These are phyloP conservation scores for Ectemnius lituratus DNA, from an alignment of 2,888 invertebrate species.

Conservation along the genomic window DNA sequence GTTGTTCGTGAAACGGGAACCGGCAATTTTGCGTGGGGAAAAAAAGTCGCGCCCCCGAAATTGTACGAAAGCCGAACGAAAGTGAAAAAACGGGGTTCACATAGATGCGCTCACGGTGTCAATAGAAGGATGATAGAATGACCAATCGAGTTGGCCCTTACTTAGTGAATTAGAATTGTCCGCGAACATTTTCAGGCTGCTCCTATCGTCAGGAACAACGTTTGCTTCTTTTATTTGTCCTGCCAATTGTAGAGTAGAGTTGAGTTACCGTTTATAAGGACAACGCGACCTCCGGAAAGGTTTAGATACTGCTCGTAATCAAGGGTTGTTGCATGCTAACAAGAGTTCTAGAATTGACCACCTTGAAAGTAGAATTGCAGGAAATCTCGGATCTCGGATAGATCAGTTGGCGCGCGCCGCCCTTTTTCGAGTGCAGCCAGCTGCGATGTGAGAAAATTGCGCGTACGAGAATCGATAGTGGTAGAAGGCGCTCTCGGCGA, in stretches of 20 bases:
- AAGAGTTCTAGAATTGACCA: too few relatives aligned
- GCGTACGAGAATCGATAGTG: slow-evolving; percentile 47
- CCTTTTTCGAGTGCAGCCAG: slow-evolving; percentile 33
- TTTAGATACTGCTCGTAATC: too few relatives aligned
- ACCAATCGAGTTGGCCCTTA: slow-evolving; percentile 9
- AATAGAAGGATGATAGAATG: slow-evolving; percentile 1
- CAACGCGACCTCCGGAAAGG: too few relatives aligned
- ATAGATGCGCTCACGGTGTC: slow-evolving; percentile 33
- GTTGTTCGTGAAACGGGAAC: not conserved
- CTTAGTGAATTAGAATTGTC: not conserved
- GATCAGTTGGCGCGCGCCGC: slow-evolving; percentile 16
- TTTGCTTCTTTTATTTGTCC: not conserved
- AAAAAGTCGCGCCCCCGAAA: slow-evolving; percentile 30
- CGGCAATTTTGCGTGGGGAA: slow-evolving; percentile 31
- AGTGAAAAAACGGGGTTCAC: slow-evolving; percentile 49
- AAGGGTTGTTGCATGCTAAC: too few relatives aligned
- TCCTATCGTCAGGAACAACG: not conserved
- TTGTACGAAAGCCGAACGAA: slow-evolving; percentile 24
- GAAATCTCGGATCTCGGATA: too few relatives aligned
- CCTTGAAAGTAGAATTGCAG: too few relatives aligned
- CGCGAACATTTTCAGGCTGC: slow-evolving; percentile 1
- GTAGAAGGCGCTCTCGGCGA: slow-evolving; percentile 55
- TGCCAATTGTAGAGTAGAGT: too few relatives aligned
- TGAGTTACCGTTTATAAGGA: too few relatives aligned
- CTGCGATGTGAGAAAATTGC: not conserved